A percentile compares a stretch with the other conserved stretches of the same genome.
Evolutionary conservation across 2,888 invertebrate species (phyloP).

Genomic region (Orthonychiurus folsomi): DNA sequence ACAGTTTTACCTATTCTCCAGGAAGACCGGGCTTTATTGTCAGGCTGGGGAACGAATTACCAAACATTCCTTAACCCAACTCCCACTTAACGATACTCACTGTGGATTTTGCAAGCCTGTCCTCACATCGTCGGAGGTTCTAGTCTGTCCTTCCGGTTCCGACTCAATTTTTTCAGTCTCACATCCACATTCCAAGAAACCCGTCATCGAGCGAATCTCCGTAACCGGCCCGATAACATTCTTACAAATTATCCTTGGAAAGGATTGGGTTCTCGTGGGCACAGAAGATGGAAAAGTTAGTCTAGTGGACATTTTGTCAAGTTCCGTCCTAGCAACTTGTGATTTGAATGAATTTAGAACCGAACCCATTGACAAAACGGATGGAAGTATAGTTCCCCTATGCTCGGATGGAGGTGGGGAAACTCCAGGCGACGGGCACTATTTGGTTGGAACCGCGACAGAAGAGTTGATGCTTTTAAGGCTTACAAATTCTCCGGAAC

Average conservation of each 20-base stretch:
- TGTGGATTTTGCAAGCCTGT: not conserved
- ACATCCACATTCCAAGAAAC: not conserved
- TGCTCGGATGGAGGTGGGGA: not conserved
- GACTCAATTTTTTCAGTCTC: not conserved
- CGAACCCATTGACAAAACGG: not conserved
- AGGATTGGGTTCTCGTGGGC: not conserved
- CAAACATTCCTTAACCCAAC: not conserved
- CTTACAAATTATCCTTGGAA: not conserved
- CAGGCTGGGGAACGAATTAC: not conserved
- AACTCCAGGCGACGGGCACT: not conserved
- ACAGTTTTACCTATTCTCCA: not conserved
- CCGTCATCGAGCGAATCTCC: not conserved
- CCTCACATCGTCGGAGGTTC: not conserved
- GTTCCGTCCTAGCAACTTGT: not conserved
- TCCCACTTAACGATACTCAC: not conserved
- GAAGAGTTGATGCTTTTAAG: not conserved
- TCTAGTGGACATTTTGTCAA: not conserved
- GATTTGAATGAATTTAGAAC: not conserved
- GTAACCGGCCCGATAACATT: not conserved
- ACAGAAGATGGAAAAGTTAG: not conserved
- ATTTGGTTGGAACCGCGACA: not conserved
- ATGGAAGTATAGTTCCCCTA: not conserved
- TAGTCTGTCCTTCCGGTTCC: not conserved
- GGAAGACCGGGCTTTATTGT: not conserved
- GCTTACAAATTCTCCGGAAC: not conserved